Percentiles rank a stretch among this genome's conserved stretches.
Conservation (phyloP, 2,888 invertebrate species). For the Xestia rhomboidea region DNA sequence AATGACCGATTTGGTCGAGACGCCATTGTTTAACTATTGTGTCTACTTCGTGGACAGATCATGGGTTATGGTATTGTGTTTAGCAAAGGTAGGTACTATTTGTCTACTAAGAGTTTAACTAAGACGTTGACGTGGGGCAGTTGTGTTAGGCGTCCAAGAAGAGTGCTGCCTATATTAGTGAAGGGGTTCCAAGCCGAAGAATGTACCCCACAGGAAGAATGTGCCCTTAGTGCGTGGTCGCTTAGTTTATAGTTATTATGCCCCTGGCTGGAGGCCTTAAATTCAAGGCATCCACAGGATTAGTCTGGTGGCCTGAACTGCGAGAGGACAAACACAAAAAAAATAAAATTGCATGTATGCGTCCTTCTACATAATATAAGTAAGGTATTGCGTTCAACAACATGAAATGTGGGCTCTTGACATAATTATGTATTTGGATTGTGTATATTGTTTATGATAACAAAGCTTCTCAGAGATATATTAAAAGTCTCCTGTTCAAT, state of each 20-base stretch:
- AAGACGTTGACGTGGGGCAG: not conserved
- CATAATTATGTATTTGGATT: not conserved
- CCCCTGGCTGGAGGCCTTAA: too few relatives aligned
- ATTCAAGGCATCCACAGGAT: too few relatives aligned
- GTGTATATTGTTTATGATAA: not conserved
- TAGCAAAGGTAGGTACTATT: not conserved
- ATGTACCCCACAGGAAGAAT: too few relatives aligned
- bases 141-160: not conserved
- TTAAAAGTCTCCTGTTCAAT: too few relatives aligned
- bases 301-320: too few relatives aligned
- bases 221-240: too few relatives aligned
- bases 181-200: not conserved
- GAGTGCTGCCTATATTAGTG: not conserved
- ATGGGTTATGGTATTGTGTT: not conserved
- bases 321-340: too few relatives aligned
- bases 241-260: too few relatives aligned
- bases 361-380: not conserved
- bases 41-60: too few relatives aligned
- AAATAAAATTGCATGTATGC: not conserved
- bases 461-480: not conserved
- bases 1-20: too few relatives aligned
- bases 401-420: not conserved
- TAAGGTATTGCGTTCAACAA: not conserved
- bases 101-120: not conserved
- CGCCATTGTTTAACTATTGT: too few relatives aligned